Base-by-base conservation (phyloP, 2,113 vertebrate species). In the Platycercus adscitus region DNA sequence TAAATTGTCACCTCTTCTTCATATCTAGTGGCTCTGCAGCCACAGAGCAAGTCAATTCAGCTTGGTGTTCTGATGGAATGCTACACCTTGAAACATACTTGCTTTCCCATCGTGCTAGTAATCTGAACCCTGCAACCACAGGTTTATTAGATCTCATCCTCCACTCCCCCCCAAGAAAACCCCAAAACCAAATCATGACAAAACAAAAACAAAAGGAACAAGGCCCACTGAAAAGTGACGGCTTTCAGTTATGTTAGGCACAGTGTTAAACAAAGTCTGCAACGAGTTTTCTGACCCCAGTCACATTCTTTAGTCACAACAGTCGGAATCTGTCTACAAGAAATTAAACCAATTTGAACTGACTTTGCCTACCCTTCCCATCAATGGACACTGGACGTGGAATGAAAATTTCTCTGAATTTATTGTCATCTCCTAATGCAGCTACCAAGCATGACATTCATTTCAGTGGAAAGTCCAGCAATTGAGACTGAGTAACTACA, bases 331-430 rank as follows among this genome's bases (percentile, higher is more conserved):
- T 61, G 37, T 39, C 85, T 94, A 72, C 85, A 87, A 89, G 90
- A 96, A 97, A 81, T 85, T 79, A 94, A 91, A 86, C 14, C 55
- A 64, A 85, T 88, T 70, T 94, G 80, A 93, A 78, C 12, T 85
- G 47, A 84, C 79, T 91, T 93, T 75, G 39, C 44, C 29, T 79
- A 53, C 91, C 43, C 58, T 81, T 60, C 64, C 63, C 23, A 41
- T 81, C 81, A 91, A 77, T 2, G 6, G 93, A 75, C 43, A 88
- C 29, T 44, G 44, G 33, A 69, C 86, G 56, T 72, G 56, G 76
- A 96, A 95, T 86, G 76, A 83, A 97, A 95, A 86, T 81, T 89
- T 97, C 70, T 95, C 89, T 78, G 58, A 90, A 93, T 81, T 83
- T 81, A 81, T 5, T 44, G 85, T n/a, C 50, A 86, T 69, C 71